These are phyloP conservation scores for Tychaedon coryphoeus DNA, from an alignment of 2,113 vertebrate species.

Conservation along the genomic window DNA sequence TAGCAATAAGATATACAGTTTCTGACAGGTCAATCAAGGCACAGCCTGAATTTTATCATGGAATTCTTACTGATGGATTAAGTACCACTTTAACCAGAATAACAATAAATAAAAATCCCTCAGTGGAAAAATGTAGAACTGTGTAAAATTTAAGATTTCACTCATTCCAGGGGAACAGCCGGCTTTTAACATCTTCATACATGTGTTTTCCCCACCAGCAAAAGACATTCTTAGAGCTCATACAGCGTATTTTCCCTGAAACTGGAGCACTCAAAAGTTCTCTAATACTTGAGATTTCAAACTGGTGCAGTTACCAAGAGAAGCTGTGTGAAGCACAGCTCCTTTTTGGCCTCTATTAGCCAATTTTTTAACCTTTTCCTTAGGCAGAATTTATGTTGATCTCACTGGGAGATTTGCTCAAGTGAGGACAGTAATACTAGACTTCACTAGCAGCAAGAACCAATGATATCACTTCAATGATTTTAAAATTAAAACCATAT, in stretches of 20 bases:
- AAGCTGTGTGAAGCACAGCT: not conserved
- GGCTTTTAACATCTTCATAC: conserved; percentile 8
- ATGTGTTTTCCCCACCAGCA: conserved; percentile 12
- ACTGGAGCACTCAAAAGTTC: not conserved
- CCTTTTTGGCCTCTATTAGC: not conserved
- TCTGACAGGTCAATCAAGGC: conserved; percentile 32
- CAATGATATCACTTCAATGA: conserved; percentile 8
- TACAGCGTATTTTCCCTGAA: conserved; percentile 6
- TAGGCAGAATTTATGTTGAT: conserved; percentile 12
- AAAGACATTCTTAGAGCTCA: not conserved
- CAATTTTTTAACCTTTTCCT: conserved; percentile 9
- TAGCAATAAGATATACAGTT: conserved; percentile 13
- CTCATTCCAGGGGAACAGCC: not conserved
- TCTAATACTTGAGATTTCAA: not conserved
- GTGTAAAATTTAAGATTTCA: conserved; percentile 20
- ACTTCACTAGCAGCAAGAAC: not conserved
- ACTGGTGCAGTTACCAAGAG: not conserved
- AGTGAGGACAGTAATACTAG: not conserved
- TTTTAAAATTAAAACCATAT: conserved; percentile 23
- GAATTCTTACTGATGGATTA: conserved; percentile 48
- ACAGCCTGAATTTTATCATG: conserved; percentile 16
- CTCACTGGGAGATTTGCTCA: not conserved
- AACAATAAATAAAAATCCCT: conserved; percentile 50
- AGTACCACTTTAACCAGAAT: conserved; percentile 25
- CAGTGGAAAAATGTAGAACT: not conserved